Percentiles rank a stretch among this genome's conserved stretches.
phyloP scores from a whole-genome alignment of 2,797 vertebrate species.

The Melanogrammus aeglefinus region DNA sequence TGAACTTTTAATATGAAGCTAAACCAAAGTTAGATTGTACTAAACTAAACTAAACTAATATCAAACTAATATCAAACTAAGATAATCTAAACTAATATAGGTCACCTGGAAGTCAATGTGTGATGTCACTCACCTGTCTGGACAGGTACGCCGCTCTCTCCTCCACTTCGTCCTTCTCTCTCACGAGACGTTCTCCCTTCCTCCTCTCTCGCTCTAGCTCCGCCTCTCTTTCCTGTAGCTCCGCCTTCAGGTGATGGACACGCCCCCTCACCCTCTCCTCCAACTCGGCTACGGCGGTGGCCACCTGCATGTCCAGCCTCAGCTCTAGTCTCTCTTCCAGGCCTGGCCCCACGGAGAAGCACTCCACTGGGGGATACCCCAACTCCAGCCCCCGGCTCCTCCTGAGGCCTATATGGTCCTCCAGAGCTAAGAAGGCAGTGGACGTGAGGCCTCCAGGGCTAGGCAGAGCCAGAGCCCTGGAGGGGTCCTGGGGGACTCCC shows the following conservation, averaged over 20 bases:
- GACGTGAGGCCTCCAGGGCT: conserved; percentile 12
- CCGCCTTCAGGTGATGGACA: conserved; percentile 70
- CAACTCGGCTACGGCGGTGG: conserved; percentile 71
- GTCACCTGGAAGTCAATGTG: neutral
- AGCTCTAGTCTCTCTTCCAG: conserved; percentile 66
- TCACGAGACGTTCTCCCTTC: conserved; percentile 34
- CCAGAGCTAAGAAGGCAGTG: neutral
- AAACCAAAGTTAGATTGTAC: too few relatives aligned
- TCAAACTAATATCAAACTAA: neutral
- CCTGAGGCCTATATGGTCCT: neutral
- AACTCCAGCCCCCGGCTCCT: conserved; percentile 31
- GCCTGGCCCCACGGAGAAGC: conserved; percentile 39
- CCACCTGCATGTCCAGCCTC: conserved; percentile 68
- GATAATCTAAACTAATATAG: neutral
- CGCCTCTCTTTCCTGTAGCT: conserved; percentile 70
- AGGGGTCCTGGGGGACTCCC: neutral
- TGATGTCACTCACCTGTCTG: conserved; percentile 47
- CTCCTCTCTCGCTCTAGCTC: conserved; percentile 57
- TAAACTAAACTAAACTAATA: neutral
- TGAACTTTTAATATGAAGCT: too few relatives aligned
- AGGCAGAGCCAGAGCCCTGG: conserved; percentile 37
- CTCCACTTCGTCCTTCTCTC: conserved; percentile 57
- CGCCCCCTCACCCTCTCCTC: conserved; percentile 77
- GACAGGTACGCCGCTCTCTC: conserved; percentile 47
- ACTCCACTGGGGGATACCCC: neutral